Conservation (phyloP, 2,797 vertebrate genomes). For the Protonibea diacanthus region DNA sequence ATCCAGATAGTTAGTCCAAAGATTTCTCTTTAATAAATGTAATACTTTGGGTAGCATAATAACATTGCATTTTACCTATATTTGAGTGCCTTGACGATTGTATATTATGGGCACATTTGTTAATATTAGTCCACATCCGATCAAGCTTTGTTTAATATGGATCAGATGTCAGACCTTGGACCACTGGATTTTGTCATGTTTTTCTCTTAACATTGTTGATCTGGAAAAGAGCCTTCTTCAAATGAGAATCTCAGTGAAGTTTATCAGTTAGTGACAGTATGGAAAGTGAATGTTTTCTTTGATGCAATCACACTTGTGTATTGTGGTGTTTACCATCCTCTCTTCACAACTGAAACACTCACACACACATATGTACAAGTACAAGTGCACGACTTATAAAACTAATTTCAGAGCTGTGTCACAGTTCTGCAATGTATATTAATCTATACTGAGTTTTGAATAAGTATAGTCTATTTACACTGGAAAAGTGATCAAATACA, state of each 20-base stretch:
- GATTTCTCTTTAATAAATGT: background rate
- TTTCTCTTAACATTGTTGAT: background rate
- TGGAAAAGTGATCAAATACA: background rate
- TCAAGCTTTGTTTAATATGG: background rate
- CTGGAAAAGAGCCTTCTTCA: conserved; percentile 3
- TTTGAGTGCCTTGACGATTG: background rate
- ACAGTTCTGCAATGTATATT: background rate
- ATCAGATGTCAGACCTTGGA: background rate
- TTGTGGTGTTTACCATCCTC: conserved; percentile 3
- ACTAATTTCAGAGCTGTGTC: background rate
- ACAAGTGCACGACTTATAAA: background rate
- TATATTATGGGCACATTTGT: background rate
- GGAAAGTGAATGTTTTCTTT: conserved; percentile 9
- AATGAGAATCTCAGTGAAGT: background rate
- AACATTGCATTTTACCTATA: background rate
- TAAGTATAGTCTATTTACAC: background rate
- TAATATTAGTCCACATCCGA: background rate
- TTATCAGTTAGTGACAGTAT: conserved; percentile 5
- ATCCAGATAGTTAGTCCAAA: background rate
- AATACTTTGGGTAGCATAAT: background rate
- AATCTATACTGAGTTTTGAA: background rate
- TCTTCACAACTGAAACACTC: background rate
- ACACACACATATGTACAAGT: background rate
- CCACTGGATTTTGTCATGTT: background rate
- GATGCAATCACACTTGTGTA: background rate